These are phyloP conservation scores for Stercorarius parasiticus DNA, from an alignment of 2,113 vertebrate species.

Conservation along the genomic window DNA sequence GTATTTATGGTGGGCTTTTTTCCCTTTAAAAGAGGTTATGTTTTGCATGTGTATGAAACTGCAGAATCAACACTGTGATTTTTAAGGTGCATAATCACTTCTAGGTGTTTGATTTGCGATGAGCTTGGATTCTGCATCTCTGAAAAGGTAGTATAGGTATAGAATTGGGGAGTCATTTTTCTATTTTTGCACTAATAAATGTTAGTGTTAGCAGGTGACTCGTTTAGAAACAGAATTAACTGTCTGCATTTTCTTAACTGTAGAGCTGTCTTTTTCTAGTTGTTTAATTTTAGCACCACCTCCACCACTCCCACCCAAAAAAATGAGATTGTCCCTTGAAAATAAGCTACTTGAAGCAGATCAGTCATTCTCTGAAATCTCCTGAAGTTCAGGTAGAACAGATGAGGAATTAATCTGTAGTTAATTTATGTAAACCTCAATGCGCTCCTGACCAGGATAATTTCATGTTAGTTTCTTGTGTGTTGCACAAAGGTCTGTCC, in stretches of 20 bases:
- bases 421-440: background rate
- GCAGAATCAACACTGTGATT: background rate
- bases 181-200: background rate
- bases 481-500: background rate
- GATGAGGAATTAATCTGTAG: background rate
- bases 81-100: background rate
- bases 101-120: background rate
- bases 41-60: background rate
- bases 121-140: background rate
- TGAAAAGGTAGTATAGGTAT: background rate
- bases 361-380: background rate
- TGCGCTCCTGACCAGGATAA: background rate
- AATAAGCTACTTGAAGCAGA: background rate
- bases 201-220: background rate
- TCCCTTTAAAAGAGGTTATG: background rate
- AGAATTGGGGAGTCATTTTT: background rate
- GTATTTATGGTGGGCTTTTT: background rate
- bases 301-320: background rate
- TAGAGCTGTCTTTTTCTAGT: background rate
- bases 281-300: background rate
- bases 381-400: background rate
- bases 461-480: background rate
- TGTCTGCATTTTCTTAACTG: background rate
- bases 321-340: background rate
- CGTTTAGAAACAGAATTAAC: background rate